Conservation (phyloP, 2,797 vertebrate genomes). For the Sebastes nivosus region DNA sequence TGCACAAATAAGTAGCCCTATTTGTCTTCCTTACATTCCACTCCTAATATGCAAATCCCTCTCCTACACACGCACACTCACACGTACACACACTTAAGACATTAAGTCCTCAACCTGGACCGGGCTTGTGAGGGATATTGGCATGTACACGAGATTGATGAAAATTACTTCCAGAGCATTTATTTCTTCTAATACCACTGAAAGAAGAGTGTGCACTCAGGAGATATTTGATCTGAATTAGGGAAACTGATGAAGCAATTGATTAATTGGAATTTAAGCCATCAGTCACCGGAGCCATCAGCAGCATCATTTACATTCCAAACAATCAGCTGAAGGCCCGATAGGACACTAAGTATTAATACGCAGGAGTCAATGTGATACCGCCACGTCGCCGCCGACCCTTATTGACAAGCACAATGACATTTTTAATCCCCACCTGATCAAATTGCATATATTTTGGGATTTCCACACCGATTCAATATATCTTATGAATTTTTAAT, state of each 20-base stretch:
- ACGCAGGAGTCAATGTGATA: conserved; percentile 88
- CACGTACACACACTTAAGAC: conserved; percentile 79
- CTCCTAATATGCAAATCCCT: conserved; percentile 51
- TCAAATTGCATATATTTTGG: conserved; percentile 85
- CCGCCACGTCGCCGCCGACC: conserved; percentile 77
- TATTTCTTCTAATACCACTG: conserved; percentile 91
- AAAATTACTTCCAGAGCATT: conserved; percentile 93
- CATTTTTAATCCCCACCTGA: conserved; percentile 85
- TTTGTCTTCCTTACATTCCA: conserved; percentile 28
- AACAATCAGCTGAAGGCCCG: conserved; percentile 94
- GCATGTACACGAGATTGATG: conserved; percentile 90
- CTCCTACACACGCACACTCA: conserved; percentile 24
- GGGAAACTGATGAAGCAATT: conserved; percentile 96
- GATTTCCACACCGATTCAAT: conserved; percentile 80
- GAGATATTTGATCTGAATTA: conserved; percentile 99
- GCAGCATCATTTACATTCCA: conserved; percentile 96
- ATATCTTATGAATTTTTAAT: conserved; percentile 85
- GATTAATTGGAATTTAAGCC: conserved; percentile 99
- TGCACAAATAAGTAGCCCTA: neutral
- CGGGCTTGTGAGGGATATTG: conserved; percentile 82
- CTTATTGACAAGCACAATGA: conserved; percentile 86
- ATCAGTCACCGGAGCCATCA: conserved; percentile 96
- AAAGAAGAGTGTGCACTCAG: conserved; percentile 89
- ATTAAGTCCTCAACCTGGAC: conserved; percentile 81
- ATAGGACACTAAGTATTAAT: conserved; percentile 90